These are phyloP conservation scores for Guaruba guarouba DNA, from an alignment of 2,113 vertebrate species.

Conservation along the genomic window DNA sequence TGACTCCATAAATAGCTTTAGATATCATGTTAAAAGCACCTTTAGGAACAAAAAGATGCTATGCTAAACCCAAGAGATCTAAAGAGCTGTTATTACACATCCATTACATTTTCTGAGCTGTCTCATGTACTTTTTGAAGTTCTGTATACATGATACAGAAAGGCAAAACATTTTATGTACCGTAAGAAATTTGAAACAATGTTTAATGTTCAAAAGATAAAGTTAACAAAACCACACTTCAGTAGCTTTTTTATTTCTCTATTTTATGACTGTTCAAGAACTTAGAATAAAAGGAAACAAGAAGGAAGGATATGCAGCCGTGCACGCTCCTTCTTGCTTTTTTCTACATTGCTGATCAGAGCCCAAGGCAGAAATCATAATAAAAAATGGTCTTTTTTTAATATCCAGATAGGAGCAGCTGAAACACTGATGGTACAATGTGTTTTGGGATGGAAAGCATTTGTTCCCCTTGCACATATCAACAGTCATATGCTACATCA, in stretches of 20 bases:
- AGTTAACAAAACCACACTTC: conserved; percentile 73
- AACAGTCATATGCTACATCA: conserved; percentile 59
- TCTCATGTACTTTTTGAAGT: conserved; percentile 83
- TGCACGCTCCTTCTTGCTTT: conserved; percentile 23
- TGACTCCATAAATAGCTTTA: conserved; percentile 80
- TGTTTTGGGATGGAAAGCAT: conserved; percentile 73
- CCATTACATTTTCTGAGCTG: conserved; percentile 84
- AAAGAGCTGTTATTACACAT: conserved; percentile 81
- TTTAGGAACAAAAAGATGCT: conserved; percentile 78
- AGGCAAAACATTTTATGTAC: conserved; percentile 81
- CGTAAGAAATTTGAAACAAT: conserved; percentile 85
- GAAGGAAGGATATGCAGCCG: conserved; percentile 53
- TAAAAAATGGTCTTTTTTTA: conserved; percentile 60
- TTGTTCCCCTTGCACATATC: conserved; percentile 71
- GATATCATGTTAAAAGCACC: conserved; percentile 92
- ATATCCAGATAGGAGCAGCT: conserved; percentile 72
- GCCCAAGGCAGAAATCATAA: conserved; percentile 66
- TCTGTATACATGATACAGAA: conserved; percentile 72
- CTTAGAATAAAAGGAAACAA: conserved; percentile 69
- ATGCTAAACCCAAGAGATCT: conserved; percentile 81
- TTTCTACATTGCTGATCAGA: conserved; percentile 58
- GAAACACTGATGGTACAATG: conserved; percentile 66
- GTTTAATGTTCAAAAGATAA: conserved; percentile 82
- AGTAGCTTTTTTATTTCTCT: conserved; percentile 75
- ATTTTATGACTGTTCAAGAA: conserved; percentile 68